Evolutionary conservation across 2,797 vertebrate genomes (phyloP).

Genomic region (Tapirus indicus): DNA sequence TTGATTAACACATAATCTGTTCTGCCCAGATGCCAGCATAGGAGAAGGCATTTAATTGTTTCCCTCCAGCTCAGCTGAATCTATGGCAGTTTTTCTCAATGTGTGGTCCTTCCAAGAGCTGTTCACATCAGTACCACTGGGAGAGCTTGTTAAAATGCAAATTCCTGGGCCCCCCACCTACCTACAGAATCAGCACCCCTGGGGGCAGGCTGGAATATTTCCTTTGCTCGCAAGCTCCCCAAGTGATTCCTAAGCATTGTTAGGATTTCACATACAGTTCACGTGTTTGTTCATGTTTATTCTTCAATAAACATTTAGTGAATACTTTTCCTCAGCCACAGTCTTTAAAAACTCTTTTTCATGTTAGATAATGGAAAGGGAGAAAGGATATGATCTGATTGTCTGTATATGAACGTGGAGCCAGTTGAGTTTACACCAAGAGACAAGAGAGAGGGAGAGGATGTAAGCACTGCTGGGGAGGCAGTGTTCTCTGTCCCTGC

Average conservation of each 20-base stretch:
- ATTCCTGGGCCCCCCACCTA: neutral
- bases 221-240: neutral
- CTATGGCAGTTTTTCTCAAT: neutral
- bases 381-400: neutral
- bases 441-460: neutral
- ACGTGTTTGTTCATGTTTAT: neutral
- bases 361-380: neutral
- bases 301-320: conserved; percentile 19
- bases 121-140: neutral
- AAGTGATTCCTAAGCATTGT: neutral
- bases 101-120: neutral
- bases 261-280: neutral
- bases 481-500: neutral
- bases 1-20: conserved; percentile 60
- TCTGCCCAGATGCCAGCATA: conserved; percentile 15
- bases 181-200: neutral
- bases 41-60: neutral
- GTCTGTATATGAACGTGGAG: neutral
- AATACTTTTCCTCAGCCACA: neutral
- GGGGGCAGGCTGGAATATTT: neutral
- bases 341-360: neutral
- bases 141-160: neutral
- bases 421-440: neutral
- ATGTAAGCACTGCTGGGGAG: neutral
- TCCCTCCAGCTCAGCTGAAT: neutral